Evolutionary conservation across 2,888 invertebrate species (phyloP).

Genomic region (Xylocampa areola): DNA sequence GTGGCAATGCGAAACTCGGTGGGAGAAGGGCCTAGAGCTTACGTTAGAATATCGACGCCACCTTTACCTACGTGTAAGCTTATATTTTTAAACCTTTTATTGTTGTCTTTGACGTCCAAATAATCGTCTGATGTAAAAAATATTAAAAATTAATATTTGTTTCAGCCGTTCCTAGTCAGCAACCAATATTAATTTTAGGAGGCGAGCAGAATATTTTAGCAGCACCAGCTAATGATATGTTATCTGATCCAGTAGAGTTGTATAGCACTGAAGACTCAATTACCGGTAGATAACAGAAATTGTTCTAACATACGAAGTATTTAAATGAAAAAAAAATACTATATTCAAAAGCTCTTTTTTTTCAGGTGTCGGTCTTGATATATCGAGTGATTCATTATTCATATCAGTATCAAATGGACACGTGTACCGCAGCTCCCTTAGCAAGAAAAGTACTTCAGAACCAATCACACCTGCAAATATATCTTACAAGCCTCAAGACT

Average conservation of each 20-base stretch:
- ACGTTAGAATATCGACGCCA: slow-evolving; percentile 91
- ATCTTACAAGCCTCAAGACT: slow-evolving; percentile 91
- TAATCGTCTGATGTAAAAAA: background rate
- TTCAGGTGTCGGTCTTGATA: slow-evolving; percentile 94
- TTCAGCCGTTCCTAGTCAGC: slow-evolving; percentile 91
- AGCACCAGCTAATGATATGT: slow-evolving; percentile 91
- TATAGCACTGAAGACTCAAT: slow-evolving; percentile 89
- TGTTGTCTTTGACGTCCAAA: background rate
- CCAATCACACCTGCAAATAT: slow-evolving; percentile 89
- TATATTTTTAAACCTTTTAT: background rate
- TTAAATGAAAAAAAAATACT: background rate
- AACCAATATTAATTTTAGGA: slow-evolving; percentile 92
- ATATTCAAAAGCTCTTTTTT: too few species aligned
- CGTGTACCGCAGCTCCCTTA: slow-evolving; percentile 89
- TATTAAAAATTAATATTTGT: slow-evolving; percentile 33
- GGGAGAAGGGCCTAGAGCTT: slow-evolving; percentile 94
- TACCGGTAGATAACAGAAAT: slow-evolving; percentile 81
- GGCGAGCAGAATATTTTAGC: slow-evolving; percentile 92
- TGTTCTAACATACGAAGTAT: too few species aligned
- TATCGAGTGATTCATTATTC: slow-evolving; percentile 93
- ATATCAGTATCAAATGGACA: slow-evolving; percentile 93
- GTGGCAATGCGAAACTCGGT: slow-evolving; percentile 94
- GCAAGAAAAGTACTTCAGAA: slow-evolving; percentile 79
- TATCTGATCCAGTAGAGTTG: slow-evolving; percentile 91
- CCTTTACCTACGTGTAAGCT: slow-evolving; percentile 91